Percentiles rank a stretch among this genome's conserved stretches.
Conservation (phyloP, 1,140 invertebrate species). For the Leptestheria dahalacensis region DNA sequence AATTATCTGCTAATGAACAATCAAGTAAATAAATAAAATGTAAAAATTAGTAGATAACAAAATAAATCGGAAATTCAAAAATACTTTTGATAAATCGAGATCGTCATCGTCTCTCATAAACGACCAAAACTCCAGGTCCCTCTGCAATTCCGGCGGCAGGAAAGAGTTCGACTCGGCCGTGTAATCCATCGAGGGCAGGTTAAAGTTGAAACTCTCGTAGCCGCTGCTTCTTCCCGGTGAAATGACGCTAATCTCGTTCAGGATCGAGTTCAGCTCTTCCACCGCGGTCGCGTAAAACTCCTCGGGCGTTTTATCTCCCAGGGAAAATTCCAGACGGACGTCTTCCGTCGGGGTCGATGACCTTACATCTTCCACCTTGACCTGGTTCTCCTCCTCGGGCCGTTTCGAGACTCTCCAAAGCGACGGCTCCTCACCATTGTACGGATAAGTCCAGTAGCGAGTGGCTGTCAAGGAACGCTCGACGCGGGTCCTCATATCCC, state of each 20-base stretch:
- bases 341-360: not conserved
- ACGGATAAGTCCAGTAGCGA: slow-evolving; percentile 54
- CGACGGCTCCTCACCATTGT: slow-evolving; percentile 43
- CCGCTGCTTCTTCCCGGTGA: slow-evolving; percentile 67
- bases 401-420: not conserved
- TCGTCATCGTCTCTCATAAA: slow-evolving; percentile 12
- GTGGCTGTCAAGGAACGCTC: slow-evolving; percentile 53
- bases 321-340: not conserved
- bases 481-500: slow-evolving; percentile 62
- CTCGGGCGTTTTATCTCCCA: not conserved
- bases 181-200: not conserved
- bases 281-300: slow-evolving; percentile 5
- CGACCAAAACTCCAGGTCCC: slow-evolving; percentile 17
- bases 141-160: slow-evolving; percentile 6
- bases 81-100: not conserved
- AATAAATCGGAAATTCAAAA: not conserved
- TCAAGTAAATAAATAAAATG: not conserved
- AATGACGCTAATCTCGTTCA: slow-evolving; percentile 36
- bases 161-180: not conserved
- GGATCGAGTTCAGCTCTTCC: slow-evolving; percentile 2
- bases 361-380: not conserved
- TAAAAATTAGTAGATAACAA: not conserved
- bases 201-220: slow-evolving; percentile 51
- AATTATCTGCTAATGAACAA: not conserved
- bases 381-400: not conserved